These are phyloP conservation scores for Sycophila texana DNA, from an alignment of 2,888 invertebrate species.

Conservation along the genomic window DNA sequence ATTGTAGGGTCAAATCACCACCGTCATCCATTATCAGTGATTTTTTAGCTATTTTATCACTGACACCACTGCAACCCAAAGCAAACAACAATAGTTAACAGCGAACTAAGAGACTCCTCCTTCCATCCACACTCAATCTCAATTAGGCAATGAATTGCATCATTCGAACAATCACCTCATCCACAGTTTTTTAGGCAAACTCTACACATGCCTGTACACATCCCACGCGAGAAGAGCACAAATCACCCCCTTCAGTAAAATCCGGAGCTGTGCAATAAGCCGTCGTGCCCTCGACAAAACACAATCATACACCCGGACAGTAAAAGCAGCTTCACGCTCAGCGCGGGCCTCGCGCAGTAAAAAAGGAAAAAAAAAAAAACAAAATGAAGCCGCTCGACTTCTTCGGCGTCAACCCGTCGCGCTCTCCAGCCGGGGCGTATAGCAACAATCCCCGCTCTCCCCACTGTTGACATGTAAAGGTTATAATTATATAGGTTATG, in stretches of 20 bases:
- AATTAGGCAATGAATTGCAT: slow-evolving; percentile 33
- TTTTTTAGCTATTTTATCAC: slow-evolving; percentile 65
- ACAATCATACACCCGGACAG: slow-evolving; percentile 40
- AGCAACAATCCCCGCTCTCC: slow-evolving; percentile 16
- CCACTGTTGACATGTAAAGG: slow-evolving; percentile 58
- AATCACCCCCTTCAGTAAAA: too few species aligned
- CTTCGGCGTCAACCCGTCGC: neutral
- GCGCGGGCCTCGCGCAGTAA: neutral
- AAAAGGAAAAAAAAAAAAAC: neutral
- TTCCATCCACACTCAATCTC: neutral
- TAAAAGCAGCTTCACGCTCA: neutral
- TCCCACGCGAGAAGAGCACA: too few species aligned
- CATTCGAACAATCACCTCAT: neutral
- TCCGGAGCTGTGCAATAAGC: neutral
- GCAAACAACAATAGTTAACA: slow-evolving; percentile 26
- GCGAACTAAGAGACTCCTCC: too few species aligned
- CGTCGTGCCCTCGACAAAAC: slow-evolving; percentile 43
- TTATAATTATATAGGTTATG: slow-evolving; percentile 57
- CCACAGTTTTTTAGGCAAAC: too few species aligned
- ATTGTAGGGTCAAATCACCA: slow-evolving; percentile 71
- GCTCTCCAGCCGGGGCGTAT: neutral
- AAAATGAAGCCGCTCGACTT: neutral
- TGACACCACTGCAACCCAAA: slow-evolving; percentile 65
- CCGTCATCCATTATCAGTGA: slow-evolving; percentile 68
- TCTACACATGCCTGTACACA: too few species aligned